Evolutionary conservation across 2,888 invertebrate species (phyloP).

Genomic region (Spilarctia lutea): DNA sequence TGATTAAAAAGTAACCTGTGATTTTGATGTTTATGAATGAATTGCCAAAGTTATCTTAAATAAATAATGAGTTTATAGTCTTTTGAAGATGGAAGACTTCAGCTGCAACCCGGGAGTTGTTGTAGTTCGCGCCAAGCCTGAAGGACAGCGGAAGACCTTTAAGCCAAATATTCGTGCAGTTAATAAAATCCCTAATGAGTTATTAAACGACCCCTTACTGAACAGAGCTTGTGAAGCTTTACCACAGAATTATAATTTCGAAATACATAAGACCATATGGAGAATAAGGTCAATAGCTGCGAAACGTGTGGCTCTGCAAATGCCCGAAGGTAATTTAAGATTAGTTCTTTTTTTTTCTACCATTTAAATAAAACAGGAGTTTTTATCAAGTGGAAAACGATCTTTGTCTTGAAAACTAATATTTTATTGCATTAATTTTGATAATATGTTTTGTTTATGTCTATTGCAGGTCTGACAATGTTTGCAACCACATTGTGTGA

Average conservation of each 20-base stretch:
- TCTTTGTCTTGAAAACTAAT: background rate
- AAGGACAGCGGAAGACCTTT: slow-evolving; percentile 90
- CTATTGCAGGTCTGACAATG: slow-evolving; percentile 90
- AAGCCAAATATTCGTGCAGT: slow-evolving; percentile 90
- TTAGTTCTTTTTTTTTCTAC: background rate
- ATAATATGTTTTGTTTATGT: background rate
- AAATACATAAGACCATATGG: slow-evolving; percentile 99
- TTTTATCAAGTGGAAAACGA: background rate
- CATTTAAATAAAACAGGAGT: background rate
- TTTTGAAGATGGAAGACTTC: slow-evolving; percentile 71
- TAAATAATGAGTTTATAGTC: slow-evolving; percentile 17
- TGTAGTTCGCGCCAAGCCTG: slow-evolving; percentile 92
- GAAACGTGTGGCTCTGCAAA: slow-evolving; percentile 96
- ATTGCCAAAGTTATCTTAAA: background rate
- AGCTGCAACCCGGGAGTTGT: slow-evolving; percentile 80
- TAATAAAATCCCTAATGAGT: slow-evolving; percentile 93
- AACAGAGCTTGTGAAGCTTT: slow-evolving; percentile 91
- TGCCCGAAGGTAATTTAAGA: slow-evolving; percentile 93
- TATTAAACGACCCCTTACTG: slow-evolving; percentile 91
- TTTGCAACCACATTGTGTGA: slow-evolving; percentile 97
- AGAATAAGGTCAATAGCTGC: slow-evolving; percentile 94
- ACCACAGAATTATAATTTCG: slow-evolving; percentile 98
- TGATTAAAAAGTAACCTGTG: slow-evolving; percentile 61
- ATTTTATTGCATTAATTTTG: background rate
- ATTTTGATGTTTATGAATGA: slow-evolving; percentile 9